phyloP scores from a whole-genome alignment of 2,797 vertebrate genomes.

The Cyclopterus lumpus region DNA sequence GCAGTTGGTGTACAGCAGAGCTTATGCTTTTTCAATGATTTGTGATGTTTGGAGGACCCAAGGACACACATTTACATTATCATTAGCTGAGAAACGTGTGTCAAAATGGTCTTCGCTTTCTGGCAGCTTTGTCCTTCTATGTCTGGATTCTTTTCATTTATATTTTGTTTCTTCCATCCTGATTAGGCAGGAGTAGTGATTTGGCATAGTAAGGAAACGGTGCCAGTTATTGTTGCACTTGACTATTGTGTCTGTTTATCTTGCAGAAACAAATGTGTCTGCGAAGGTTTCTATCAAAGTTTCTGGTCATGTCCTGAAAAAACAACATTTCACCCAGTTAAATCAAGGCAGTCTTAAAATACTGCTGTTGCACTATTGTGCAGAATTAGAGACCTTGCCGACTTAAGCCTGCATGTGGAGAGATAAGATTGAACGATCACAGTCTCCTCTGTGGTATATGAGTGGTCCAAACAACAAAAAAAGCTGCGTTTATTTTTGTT shows the following conservation, averaged over 20 bases:
- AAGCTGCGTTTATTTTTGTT: slow-evolving; percentile 22
- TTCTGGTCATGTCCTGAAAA: slow-evolving; percentile 42
- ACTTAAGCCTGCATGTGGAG: slow-evolving; percentile 49
- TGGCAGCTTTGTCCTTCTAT: slow-evolving; percentile 19
- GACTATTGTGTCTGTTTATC: slow-evolving; percentile 74
- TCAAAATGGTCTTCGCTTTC: slow-evolving; percentile 26
- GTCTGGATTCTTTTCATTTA: slow-evolving; percentile 47
- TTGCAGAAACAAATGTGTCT: slow-evolving; percentile 68
- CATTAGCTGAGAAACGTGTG: slow-evolving; percentile 30
- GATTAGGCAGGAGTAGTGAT: slow-evolving; percentile 50
- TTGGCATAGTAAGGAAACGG: slow-evolving; percentile 45
- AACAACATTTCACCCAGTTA: slow-evolving; percentile 26
- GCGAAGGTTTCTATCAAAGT: slow-evolving; percentile 38
- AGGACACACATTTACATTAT: slow-evolving; percentile 45
- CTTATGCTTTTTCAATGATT: slow-evolving; percentile 21
- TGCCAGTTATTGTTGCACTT: slow-evolving; percentile 62
- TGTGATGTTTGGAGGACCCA: slow-evolving; percentile 13
- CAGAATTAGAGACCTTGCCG: slow-evolving; percentile 37
- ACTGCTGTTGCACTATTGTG: slow-evolving; percentile 34
- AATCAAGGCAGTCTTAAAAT: slow-evolving; percentile 49
- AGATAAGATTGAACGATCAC: slow-evolving; percentile 55
- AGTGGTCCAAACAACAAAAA: slow-evolving; percentile 21
- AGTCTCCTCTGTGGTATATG: slow-evolving; percentile 19
- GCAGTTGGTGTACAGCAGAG: slow-evolving; percentile 11
- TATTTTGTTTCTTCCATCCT: slow-evolving; percentile 31